Base-by-base conservation (phyloP, 2,888 invertebrate genomes). In the Acrobasis consociella region DNA sequence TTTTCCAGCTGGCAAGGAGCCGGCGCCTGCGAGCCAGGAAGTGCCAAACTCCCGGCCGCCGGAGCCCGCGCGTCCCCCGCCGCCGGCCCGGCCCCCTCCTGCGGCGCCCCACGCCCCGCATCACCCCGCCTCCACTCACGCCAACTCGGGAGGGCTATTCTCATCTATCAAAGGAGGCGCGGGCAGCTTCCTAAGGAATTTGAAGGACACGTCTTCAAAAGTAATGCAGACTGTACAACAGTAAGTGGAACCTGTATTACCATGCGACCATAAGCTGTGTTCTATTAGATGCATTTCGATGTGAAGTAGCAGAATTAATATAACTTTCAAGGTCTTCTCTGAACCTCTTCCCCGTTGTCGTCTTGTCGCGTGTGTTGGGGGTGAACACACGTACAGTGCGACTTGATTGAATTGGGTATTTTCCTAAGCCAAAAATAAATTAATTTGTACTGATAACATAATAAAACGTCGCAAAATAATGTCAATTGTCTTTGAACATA, bases 171-270 rank as follows among this genome's bases (percentile, higher is more conserved):
- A 95, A 82, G 98, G 98, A 31, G 98, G 98, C 59, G 98, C 99
- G 22, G 98, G 98, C 2, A 98, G 96, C 78, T 95, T 99, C 75
- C 93, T 99, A 66, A 98, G 98, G 79, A 99, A 98, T 81, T 91
- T 99, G 38, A 98, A 98, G 85, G 99, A 99, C 79, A 99, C 98
- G 0, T 98, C 99, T 17, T 96, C 96, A 49, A 99, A 98, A 93
- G 98, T 99, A 51, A 98, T 99, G 96, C 98, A 99, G 83, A 97
- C 98, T 49, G 97, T 99, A 69, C 98, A 98, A 84, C 97, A 97
- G 94, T 96, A 82, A 94, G 95, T 94, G 7, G 5, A 8, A 31
- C n/a, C n/a, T n/a, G n/a, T n/a, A n/a, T n/a, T n/a, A n/a, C n/a
- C n/a, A n/a, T n/a, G n/a, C n/a, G n/a, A n/a, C n/a, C n/a, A n/a